These are phyloP conservation scores for Sebastes hopkinsi DNA, from an alignment of 2,797 vertebrate species.

Conservation along the genomic window DNA sequence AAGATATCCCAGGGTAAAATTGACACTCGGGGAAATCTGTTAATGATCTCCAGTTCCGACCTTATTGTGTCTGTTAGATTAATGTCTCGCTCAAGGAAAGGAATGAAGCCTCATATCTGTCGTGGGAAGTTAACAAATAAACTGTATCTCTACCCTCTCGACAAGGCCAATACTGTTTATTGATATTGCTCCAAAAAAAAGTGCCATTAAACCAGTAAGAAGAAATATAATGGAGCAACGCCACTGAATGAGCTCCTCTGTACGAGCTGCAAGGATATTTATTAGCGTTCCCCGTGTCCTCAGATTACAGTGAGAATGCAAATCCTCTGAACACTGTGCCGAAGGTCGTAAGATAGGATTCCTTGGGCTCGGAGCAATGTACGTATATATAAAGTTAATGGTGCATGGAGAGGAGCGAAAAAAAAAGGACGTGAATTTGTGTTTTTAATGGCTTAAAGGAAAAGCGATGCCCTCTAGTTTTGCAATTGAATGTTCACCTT, in stretches of 20 bases:
- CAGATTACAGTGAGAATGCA: slow-evolving; percentile 37
- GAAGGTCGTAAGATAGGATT: slow-evolving; percentile 22
- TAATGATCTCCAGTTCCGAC: slow-evolving; percentile 36
- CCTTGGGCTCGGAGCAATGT: slow-evolving; percentile 24
- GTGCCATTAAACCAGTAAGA: slow-evolving; percentile 15
- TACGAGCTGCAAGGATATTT: slow-evolving; percentile 31
- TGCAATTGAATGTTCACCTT: slow-evolving; percentile 25
- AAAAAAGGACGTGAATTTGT: slow-evolving; percentile 17
- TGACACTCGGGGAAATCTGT: slow-evolving; percentile 20
- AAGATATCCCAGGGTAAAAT: slow-evolving; percentile 41
- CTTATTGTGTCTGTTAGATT: slow-evolving; percentile 55
- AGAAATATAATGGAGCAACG: slow-evolving; percentile 3
- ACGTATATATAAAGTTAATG: slow-evolving; percentile 50
- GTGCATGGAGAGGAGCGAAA: slow-evolving; percentile 19
- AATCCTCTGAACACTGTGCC: slow-evolving; percentile 15
- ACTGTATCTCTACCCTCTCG: slow-evolving; percentile 40
- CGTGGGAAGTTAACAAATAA: slow-evolving; percentile 56
- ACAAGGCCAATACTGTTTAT: slow-evolving; percentile 50
- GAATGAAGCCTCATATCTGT: slow-evolving; percentile 42
- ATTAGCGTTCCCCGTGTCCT: slow-evolving; percentile 33
- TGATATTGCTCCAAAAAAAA: slow-evolving; percentile 18
- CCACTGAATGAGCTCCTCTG: slow-evolving; percentile 13
- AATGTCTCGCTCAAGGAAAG: slow-evolving; percentile 36
- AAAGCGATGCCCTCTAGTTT: slow-evolving; percentile 31
- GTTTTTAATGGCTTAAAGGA: slow-evolving; percentile 47